Percentiles rank a stretch among this genome's conserved stretches.
Conservation (phyloP, 2,113 vertebrate genomes). For the Puma concolor region DNA sequence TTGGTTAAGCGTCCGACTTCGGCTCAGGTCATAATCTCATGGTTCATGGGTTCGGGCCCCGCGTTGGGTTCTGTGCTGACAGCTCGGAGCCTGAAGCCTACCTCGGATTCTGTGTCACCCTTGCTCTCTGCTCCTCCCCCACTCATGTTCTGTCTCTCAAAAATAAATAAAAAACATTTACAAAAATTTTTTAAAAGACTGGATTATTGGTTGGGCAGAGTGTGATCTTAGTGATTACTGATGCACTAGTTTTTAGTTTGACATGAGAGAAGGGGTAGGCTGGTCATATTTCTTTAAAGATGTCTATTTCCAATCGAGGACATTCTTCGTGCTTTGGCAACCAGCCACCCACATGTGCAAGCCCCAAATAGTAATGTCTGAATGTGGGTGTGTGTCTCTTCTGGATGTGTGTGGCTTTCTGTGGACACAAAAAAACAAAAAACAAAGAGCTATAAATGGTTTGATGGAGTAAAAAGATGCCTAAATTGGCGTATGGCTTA, state of each 20-base stretch:
- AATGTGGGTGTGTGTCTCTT: background rate
- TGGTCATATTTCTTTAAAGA: background rate
- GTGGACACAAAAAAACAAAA: background rate
- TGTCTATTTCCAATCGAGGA: background rate
- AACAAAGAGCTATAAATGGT: background rate
- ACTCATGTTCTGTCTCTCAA: too few species aligned
- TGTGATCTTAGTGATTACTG: background rate
- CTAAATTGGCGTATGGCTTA: background rate
- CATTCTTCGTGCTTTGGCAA: background rate
- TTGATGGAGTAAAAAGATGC: background rate
- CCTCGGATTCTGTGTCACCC: too few species aligned
- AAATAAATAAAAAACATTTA: too few species aligned
- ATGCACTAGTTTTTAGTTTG: background rate
- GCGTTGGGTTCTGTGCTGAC: too few species aligned
- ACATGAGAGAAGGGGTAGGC: background rate
- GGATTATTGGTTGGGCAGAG: background rate
- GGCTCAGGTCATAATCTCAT: too few species aligned
- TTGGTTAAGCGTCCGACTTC: too few species aligned
- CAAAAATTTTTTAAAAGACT: background rate
- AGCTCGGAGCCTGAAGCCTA: too few species aligned
- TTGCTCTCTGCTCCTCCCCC: too few species aligned
- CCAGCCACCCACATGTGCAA: background rate
- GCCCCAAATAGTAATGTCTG: background rate
- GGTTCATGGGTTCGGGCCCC: accelerated
- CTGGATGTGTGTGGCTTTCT: background rate